Evolutionary conservation across 35 echinoderm and acorn worm species (phyloP), one percentile per base, ranked within the genome.

Genomic region (Strongylocentrotus purpuratus): DNA sequence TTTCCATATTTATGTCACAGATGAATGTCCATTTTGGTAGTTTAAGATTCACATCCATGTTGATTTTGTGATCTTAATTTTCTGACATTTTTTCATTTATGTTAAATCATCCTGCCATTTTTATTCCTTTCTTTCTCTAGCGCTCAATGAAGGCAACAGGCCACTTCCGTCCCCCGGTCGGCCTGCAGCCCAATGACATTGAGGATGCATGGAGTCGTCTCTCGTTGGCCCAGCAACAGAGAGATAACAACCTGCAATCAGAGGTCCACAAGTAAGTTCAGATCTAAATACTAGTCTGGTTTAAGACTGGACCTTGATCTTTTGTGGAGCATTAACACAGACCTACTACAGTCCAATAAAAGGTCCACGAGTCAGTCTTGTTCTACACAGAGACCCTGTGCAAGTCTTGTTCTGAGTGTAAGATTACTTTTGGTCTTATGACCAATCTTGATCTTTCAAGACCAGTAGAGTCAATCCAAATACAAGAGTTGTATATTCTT

Each of bases 131-230:
- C n/a, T n/a, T n/a, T 58, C 47, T 65, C 33, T 59, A 93, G 91
- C 94, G 95, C 58, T 88, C 86, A 20, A 89, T 94, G 85, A 94
- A 94, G 94, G 32, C 87, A 11, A 47, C 96, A 88, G 97, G 98
- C 86, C 95, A 97, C 91, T 98, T 97, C 95, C 97, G 97, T 97
- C 95, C 97, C 95, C 97, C 96, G 55, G 47, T 95, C 86, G 98
- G 96, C 96, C 87, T 98, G 94, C 97, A 99, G 33, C 52, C 96
- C 92, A 97, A 98, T 33, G 97, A 99, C 48, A 94, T 99, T 28
- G 98, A 99, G 41, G 94, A 95, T 91, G 97, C 96, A 12, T 99
- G 97, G 96, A 97, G 97, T 91, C 48, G 96, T 31, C 95, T 97
- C 86, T 94, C 94, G 60, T 88, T 98, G 94, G 96, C 97, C 28